phyloP scores from a whole-genome alignment of 2,113 vertebrate genomes.

The Brachyhypopomus gauderio region DNA sequence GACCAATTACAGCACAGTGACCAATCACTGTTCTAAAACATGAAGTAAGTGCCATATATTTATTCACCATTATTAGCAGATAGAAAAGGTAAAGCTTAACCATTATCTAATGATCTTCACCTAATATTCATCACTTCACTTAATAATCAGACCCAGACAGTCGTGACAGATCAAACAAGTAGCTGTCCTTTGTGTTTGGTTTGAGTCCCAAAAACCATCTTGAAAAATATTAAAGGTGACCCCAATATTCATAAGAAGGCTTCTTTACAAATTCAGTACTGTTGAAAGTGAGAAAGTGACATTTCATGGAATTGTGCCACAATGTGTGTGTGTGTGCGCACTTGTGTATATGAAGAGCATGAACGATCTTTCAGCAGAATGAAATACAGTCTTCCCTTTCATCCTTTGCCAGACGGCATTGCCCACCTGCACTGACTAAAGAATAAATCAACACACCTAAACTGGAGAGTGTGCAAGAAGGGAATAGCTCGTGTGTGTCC shows the following conservation, averaged over 20 bases:
- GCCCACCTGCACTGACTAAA: slow-evolving; percentile 77
- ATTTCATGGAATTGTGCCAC: not conserved
- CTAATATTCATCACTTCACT: not conserved
- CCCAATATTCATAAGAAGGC: not conserved
- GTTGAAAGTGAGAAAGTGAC: not conserved
- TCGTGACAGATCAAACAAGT: not conserved
- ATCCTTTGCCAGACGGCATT: slow-evolving; percentile 45
- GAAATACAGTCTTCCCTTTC: slow-evolving; percentile 66
- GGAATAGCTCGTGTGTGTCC: slow-evolving; percentile 3
- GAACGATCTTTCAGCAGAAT: slow-evolving; percentile 72
- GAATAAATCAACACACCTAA: slow-evolving; percentile 52
- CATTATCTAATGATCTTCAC: not conserved
- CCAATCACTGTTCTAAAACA: slow-evolving; percentile 60
- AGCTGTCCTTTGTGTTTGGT: not conserved
- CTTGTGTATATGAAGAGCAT: slow-evolving; percentile 53
- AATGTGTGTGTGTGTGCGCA: slow-evolving; percentile 44
- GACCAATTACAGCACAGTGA: slow-evolving; percentile 33
- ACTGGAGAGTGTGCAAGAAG: not conserved
- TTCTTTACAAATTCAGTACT: not conserved
- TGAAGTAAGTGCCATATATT: slow-evolving; percentile 3
- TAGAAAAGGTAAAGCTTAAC: not conserved
- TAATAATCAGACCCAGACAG: not conserved
- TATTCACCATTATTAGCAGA: not conserved
- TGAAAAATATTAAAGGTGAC: not conserved
- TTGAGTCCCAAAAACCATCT: not conserved